These are phyloP conservation scores for Limanda limanda DNA, from an alignment of 2,113 vertebrate species.

Conservation along the genomic window DNA sequence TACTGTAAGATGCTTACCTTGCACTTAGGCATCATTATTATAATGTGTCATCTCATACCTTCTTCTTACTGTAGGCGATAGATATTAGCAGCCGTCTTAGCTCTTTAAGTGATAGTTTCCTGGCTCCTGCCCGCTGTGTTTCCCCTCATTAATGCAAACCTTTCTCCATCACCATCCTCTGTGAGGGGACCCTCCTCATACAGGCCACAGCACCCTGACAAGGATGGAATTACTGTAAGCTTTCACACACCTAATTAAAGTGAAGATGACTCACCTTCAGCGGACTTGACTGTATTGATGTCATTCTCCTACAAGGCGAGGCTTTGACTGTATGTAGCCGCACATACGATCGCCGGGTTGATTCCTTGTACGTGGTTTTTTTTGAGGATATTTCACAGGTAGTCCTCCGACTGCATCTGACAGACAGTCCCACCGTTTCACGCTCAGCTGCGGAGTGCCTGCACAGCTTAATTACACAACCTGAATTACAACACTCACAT, in stretches of 20 bases:
- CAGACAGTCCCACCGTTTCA: slow-evolving; percentile 46
- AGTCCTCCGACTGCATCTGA: slow-evolving; percentile 66
- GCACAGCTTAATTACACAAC: neutral
- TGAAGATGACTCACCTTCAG: slow-evolving; percentile 46
- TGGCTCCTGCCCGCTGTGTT: slow-evolving; percentile 75
- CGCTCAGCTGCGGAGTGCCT: slow-evolving; percentile 14
- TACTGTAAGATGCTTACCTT: slow-evolving; percentile 69
- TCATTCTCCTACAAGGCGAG: slow-evolving; percentile 42
- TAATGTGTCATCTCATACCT: slow-evolving; percentile 74
- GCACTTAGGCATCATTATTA: slow-evolving; percentile 74
- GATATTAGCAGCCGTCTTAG: slow-evolving; percentile 68
- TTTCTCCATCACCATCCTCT: slow-evolving; percentile 69
- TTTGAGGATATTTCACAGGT: slow-evolving; percentile 61
- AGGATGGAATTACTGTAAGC: slow-evolving; percentile 66
- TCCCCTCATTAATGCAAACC: slow-evolving; percentile 76
- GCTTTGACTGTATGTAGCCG: slow-evolving; percentile 34
- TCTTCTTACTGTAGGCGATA: slow-evolving; percentile 43
- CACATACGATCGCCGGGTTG: slow-evolving; percentile 56
- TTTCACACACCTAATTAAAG: slow-evolving; percentile 73
- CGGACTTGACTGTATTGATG: slow-evolving; percentile 46
- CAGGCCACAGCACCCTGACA: slow-evolving; percentile 62
- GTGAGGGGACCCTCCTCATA: slow-evolving; percentile 61
- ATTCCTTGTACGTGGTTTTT: slow-evolving; percentile 46
- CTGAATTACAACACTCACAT: neutral
- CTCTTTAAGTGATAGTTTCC: slow-evolving; percentile 76